Evolutionary conservation across 2,888 invertebrate species (phyloP).

Genomic region (Tachystola acroxantha): DNA sequence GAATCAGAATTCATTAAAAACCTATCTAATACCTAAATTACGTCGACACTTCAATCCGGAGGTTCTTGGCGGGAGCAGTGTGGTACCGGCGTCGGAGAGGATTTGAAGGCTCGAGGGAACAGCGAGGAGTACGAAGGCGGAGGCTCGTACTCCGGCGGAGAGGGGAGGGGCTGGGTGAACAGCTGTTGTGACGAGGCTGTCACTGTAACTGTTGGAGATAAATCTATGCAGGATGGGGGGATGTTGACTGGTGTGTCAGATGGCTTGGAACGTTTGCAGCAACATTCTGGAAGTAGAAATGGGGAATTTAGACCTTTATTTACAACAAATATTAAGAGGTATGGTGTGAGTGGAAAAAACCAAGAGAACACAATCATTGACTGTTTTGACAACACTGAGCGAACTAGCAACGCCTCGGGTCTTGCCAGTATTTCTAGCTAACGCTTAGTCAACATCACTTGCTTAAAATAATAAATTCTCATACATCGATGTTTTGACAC

Average conservation of each 20-base stretch:
- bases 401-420: too few relatives aligned
- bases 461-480: too few relatives aligned
- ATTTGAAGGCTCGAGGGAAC: slow-evolving; percentile 77
- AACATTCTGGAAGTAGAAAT: slow-evolving; percentile 62
- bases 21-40: slow-evolving; percentile 28
- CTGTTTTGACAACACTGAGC: too few relatives aligned
- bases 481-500: too few relatives aligned
- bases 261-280: slow-evolving; percentile 69
- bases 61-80: slow-evolving; percentile 69
- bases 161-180: slow-evolving; percentile 52
- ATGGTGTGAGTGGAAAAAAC: too few relatives aligned
- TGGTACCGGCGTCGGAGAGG: slow-evolving; percentile 61
- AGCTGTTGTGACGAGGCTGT: slow-evolving; percentile 58
- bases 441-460: too few relatives aligned
- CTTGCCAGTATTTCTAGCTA: too few relatives aligned
- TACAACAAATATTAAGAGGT: too few relatives aligned
- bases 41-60: slow-evolving; percentile 47
- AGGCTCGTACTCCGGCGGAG: slow-evolving; percentile 82
- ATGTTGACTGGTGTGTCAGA: slow-evolving; percentile 63
- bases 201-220: slow-evolving; percentile 63
- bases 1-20: slow-evolving; percentile 22
- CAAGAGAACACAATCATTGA: too few relatives aligned
- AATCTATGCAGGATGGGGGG: slow-evolving; percentile 67
- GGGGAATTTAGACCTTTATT: not conserved
- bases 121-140: slow-evolving; percentile 82